phyloP scores from a whole-genome alignment of 2,888 invertebrate species.

The Morpho achilles region DNA sequence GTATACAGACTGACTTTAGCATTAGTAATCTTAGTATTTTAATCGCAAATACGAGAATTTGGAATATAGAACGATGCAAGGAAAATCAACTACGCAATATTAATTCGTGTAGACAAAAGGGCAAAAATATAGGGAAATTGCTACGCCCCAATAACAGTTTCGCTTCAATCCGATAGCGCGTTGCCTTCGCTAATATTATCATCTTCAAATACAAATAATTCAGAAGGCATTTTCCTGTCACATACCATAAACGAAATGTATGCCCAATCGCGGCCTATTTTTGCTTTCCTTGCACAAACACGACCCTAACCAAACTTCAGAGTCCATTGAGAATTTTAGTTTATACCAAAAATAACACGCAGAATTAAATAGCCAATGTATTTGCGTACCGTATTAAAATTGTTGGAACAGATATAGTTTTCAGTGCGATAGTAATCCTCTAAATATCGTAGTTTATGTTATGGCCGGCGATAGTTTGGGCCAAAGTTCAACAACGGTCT shows the following conservation, averaged over 20 bases:
- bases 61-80: too few relatives aligned
- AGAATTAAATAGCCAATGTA: background rate
- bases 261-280: background rate
- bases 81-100: too few relatives aligned
- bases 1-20: too few relatives aligned
- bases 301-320: background rate
- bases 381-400: background rate
- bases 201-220: constrained; percentile 6
- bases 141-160: background rate
- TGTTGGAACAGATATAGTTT: background rate
- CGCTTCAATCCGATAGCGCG: background rate
- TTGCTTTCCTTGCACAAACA: background rate
- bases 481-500: constrained; percentile 1
- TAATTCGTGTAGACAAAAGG: too few relatives aligned
- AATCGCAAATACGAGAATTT: too few relatives aligned
- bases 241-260: background rate
- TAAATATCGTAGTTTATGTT: constrained; percentile 12
- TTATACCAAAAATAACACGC: background rate
- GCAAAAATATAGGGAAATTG: constrained; percentile 4
- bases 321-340: background rate
- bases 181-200: constrained; percentile 1
- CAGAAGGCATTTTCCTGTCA: constrained; percentile 5
- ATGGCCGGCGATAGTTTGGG: background rate
- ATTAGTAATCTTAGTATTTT: too few relatives aligned
- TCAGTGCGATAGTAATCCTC: background rate